These are phyloP conservation scores for Venusia cambrica DNA, from an alignment of 2,888 invertebrate genomes.

Conservation along the genomic window DNA sequence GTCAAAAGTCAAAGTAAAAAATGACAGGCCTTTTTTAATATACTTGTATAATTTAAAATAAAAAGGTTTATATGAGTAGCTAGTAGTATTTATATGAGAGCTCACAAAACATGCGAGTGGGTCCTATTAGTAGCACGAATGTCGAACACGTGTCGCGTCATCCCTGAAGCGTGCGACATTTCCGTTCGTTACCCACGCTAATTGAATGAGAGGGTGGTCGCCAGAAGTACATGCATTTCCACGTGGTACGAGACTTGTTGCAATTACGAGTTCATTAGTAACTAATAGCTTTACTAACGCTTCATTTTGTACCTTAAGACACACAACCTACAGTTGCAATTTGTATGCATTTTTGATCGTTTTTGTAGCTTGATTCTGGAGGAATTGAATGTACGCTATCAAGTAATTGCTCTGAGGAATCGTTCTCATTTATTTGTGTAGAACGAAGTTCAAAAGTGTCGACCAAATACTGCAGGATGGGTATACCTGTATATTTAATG, in stretches of 20 bases:
- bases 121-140: no score
- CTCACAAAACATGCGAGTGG: no score
- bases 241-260: slow-evolving; percentile 23
- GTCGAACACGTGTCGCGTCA: background rate
- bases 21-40: no score
- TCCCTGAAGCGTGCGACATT: slow-evolving; percentile 31
- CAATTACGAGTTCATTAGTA: slow-evolving; percentile 26
- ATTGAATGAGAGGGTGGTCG: slow-evolving; percentile 40
- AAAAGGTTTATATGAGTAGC: no score
- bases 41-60: no score
- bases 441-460: slow-evolving; percentile 1
- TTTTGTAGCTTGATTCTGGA: slow-evolving; percentile 1
- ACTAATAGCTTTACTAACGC: slow-evolving; percentile 5
- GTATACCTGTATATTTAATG: no score
- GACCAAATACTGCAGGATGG: no score
- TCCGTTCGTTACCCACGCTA: slow-evolving; percentile 44
- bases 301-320: slow-evolving; percentile 4
- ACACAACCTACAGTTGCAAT: background rate
- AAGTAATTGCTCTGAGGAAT: background rate
- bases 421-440: slow-evolving; percentile 2
- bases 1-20: no score
- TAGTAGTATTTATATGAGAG: no score
- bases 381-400: slow-evolving; percentile 5
- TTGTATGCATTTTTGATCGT: background rate
- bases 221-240: slow-evolving; percentile 31